These are phyloP conservation scores for Cheilosia urbana DNA, from an alignment of 2,888 invertebrate genomes.

Conservation along the genomic window DNA sequence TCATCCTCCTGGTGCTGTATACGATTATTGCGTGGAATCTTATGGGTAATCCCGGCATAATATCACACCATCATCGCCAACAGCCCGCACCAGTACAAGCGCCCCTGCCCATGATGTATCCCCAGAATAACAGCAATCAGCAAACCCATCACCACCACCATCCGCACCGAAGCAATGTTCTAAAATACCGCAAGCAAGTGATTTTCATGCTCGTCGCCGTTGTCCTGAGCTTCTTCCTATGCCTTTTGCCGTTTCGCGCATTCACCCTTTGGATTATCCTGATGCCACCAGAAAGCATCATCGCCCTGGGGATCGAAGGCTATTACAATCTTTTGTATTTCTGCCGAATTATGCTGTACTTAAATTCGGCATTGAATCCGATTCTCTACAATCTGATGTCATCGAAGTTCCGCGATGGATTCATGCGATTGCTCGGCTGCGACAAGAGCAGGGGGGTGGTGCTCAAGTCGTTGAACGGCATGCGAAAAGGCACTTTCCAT, in stretches of 20 bases:
- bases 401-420: slow-evolving; percentile 94
- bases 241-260: slow-evolving; percentile 94
- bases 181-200: slow-evolving; percentile 91
- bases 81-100: slow-evolving; percentile 4
- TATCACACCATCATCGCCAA: slow-evolving; percentile 85
- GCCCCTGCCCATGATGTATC: slow-evolving; percentile 8
- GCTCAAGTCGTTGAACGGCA: slow-evolving; percentile 65
- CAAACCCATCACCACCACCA: slow-evolving; percentile 48
- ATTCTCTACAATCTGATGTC: slow-evolving; percentile 96
- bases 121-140: slow-evolving; percentile 76
- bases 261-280: slow-evolving; percentile 94
- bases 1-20: slow-evolving; percentile 92
- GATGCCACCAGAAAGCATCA: slow-evolving; percentile 88
- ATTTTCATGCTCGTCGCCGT: slow-evolving; percentile 95
- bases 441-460: slow-evolving; percentile 61
- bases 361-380: slow-evolving; percentile 96
- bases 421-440: slow-evolving; percentile 87
- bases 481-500: slow-evolving; percentile 78
- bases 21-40: slow-evolving; percentile 93
- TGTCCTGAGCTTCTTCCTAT: slow-evolving; percentile 95
- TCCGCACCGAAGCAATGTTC: slow-evolving; percentile 84
- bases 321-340: slow-evolving; percentile 94
- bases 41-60: slow-evolving; percentile 91
- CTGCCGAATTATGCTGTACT: slow-evolving; percentile 93
- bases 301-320: slow-evolving; percentile 89